Percentiles rank a stretch among this genome's conserved stretches.
These are phyloP conservation scores for Pinctada fucata DNA, from an alignment of 2,888 invertebrate genomes.

Conservation along the genomic window DNA sequence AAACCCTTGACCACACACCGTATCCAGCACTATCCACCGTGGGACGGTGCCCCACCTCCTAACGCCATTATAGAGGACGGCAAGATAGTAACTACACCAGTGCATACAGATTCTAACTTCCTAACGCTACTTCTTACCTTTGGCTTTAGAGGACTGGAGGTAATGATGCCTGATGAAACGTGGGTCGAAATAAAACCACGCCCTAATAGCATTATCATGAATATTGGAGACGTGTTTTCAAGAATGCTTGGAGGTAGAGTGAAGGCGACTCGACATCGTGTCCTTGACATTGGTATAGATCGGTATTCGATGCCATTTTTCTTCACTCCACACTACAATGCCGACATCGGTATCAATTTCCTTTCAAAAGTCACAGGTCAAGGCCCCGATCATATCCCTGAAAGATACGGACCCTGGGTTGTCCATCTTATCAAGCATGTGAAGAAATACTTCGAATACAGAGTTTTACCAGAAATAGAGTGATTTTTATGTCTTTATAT, in stretches of 20 bases:
- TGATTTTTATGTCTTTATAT: background rate
- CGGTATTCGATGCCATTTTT: conserved; percentile 58
- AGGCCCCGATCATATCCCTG: conserved; percentile 41
- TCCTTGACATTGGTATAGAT: conserved; percentile 50
- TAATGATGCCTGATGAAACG: conserved; percentile 41
- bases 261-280: conserved; percentile 57
- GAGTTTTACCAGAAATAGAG: background rate
- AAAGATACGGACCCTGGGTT: conserved; percentile 45
- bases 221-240: conserved; percentile 58
- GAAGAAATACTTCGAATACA: background rate
- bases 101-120: conserved; percentile 52
- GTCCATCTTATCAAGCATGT: conserved; percentile 42
- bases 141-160: conserved; percentile 50
- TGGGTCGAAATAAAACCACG: conserved; percentile 53
- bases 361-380: conserved; percentile 34
- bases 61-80: conserved; percentile 32
- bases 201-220: conserved; percentile 56
- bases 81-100: conserved; percentile 29
- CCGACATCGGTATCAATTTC: conserved; percentile 48
- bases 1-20: conserved; percentile 45
- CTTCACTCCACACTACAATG: conserved; percentile 50
- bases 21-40: conserved; percentile 46
- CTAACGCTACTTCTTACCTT: conserved; percentile 53
- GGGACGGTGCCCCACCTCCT: conserved; percentile 20
- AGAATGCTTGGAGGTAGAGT: conserved; percentile 53